A percentile compares a stretch with the other conserved stretches of the same genome.
These are phyloP conservation scores for Salminus brasiliensis DNA, from an alignment of 2,113 vertebrate species.

Conservation along the genomic window DNA sequence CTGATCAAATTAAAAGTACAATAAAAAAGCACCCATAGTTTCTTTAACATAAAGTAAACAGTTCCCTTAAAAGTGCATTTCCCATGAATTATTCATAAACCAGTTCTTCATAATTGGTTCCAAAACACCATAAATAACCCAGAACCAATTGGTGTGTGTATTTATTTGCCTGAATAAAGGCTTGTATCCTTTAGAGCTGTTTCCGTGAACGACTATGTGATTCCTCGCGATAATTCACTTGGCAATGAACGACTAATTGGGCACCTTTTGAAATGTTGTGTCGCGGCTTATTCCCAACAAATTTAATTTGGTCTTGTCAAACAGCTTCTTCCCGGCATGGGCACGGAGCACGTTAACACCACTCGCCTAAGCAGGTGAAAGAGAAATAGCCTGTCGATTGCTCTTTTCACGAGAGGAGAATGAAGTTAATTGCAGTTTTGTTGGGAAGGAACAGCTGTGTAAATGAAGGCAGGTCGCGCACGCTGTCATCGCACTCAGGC, in stretches of 20 bases:
- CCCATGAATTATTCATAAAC: slow-evolving; percentile 8
- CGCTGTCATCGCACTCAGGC: no score
- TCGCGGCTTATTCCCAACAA: no score
- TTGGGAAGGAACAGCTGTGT: not conserved
- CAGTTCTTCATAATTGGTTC: not conserved
- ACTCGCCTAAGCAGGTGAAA: not conserved
- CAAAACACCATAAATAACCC: not conserved
- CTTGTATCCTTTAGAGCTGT: not conserved
- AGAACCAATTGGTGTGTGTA: not conserved
- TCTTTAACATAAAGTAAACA: no score
- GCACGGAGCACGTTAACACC: not conserved
- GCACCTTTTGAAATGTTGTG: not conserved
- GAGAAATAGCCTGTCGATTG: not conserved
- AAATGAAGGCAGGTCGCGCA: not conserved
- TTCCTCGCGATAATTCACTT: slow-evolving; percentile 4
- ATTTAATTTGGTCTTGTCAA: not conserved
- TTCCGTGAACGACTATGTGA: not conserved
- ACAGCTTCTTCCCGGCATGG: not conserved
- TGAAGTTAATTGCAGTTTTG: not conserved
- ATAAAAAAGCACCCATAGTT: no score
- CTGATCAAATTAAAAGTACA: no score
- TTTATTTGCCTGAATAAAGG: slow-evolving; percentile 1
- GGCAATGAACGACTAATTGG: slow-evolving; percentile 14
- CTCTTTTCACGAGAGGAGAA: slow-evolving; percentile 8
- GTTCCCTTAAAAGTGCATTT: not conserved